phyloP scores from a whole-genome alignment of 2,797 vertebrate genomes.

The Eupleurogrammus muticus region DNA sequence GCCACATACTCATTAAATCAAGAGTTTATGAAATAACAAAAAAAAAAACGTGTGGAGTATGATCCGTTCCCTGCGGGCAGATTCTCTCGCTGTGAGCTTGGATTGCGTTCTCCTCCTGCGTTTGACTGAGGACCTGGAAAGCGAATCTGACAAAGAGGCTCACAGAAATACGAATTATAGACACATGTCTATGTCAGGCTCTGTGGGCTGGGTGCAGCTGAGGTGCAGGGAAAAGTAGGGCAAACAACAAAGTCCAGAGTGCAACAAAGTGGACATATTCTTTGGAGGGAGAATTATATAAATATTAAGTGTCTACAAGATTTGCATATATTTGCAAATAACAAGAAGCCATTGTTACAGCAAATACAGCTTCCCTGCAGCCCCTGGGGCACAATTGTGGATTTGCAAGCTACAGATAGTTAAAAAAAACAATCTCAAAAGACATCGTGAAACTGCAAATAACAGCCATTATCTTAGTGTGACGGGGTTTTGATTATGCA shows the following conservation, averaged over 20 bases:
- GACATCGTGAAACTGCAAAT: constrained; percentile 18
- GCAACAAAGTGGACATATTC: constrained; percentile 63
- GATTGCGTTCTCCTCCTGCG: constrained; percentile 27
- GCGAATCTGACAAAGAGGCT: constrained; percentile 53
- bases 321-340: constrained; percentile 53
- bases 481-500: neutral
- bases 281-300: constrained; percentile 50
- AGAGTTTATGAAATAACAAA: constrained; percentile 47
- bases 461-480: constrained; percentile 1
- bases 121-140: constrained; percentile 55
- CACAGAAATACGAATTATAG: constrained; percentile 45
- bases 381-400: constrained; percentile 20
- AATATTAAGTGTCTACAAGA: constrained; percentile 47
- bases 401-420: constrained; percentile 23
- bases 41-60: constrained; percentile 35
- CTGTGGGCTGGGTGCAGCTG: constrained; percentile 40
- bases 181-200: constrained; percentile 57
- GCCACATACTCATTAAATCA: constrained; percentile 64
- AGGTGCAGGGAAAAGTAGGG: constrained; percentile 66
- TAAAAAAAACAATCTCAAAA: constrained; percentile 18
- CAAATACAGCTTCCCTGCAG: constrained; percentile 17
- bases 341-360: constrained; percentile 33
- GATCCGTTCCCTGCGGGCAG: constrained; percentile 50
- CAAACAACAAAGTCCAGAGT: constrained; percentile 60
- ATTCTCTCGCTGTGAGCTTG: constrained; percentile 43